Percentiles rank a stretch among this genome's conserved stretches.
Conservation (phyloP, 2,797 vertebrate genomes). For the Tapera naevia region DNA sequence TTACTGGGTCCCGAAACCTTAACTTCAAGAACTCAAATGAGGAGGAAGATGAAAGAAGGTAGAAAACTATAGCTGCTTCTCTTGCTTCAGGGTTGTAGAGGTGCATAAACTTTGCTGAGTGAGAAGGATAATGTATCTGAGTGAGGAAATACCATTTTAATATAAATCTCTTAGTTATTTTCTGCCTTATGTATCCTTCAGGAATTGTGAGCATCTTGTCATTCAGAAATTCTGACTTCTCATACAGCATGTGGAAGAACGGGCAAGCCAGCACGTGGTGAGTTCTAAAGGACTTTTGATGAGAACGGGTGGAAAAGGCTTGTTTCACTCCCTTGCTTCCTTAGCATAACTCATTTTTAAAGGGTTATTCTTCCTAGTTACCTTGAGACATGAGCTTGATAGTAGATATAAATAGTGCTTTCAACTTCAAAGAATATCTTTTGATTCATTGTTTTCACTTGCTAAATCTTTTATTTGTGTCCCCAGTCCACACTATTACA, state of each 20-base stretch:
- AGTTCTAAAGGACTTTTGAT: constrained; percentile 28
- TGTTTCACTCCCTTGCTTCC: neutral
- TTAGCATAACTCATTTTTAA: neutral
- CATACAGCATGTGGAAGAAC: constrained; percentile 87
- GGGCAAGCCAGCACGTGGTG: constrained; percentile 85
- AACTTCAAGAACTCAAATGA: constrained; percentile 64
- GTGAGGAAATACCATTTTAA: neutral
- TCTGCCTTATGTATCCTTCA: constrained; percentile 44
- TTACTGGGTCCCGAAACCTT: constrained; percentile 69
- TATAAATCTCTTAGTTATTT: neutral
- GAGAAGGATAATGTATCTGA: neutral
- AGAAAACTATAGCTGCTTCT: neutral
- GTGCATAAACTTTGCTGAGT: neutral
- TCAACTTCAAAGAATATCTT: neutral
- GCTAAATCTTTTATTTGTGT: neutral
- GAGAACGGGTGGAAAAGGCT: neutral
- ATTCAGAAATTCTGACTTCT: constrained; percentile 79
- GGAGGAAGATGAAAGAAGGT: constrained; percentile 85
- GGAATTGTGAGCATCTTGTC: constrained; percentile 84
- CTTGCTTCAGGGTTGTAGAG: neutral
- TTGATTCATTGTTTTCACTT: neutral
- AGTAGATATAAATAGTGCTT: neutral
- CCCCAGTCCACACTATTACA: neutral
- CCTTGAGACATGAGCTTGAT: neutral
- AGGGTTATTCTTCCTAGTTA: neutral